Percentiles rank a stretch among this genome's conserved stretches.
Conservation (phyloP, 2,888 invertebrate genomes). For the Drosophila algonquin region DNA sequence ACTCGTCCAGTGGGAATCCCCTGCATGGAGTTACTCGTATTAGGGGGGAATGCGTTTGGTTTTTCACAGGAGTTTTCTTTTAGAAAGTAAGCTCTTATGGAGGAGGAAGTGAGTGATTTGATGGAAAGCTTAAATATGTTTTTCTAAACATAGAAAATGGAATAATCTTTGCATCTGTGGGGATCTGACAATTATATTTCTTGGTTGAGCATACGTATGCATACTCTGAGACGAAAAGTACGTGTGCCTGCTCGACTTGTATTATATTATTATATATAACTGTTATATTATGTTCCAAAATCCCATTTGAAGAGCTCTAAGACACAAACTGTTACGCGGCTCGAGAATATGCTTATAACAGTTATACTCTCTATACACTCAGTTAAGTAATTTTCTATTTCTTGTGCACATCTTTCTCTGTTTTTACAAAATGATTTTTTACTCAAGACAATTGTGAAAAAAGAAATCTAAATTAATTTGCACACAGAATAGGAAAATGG, state of each 20-base stretch:
- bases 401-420: no score
- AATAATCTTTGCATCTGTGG: background rate
- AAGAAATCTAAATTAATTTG: conserved; percentile 15
- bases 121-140: conserved; percentile 6
- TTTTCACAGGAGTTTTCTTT: conserved; percentile 16
- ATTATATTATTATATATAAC: no score
- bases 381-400: no score
- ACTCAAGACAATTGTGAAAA: background rate
- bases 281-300: no score
- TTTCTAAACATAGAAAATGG: background rate
- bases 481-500: conserved; percentile 2
- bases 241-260: no score
- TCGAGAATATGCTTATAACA: no score
- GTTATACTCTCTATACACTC: no score
- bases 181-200: background rate
- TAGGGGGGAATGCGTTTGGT: conserved; percentile 28
- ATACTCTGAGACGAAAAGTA: no score
- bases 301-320: no score
- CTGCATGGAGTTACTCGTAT: conserved; percentile 15
- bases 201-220: no score
- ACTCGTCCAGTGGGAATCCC: conserved; percentile 30
- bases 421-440: no score
- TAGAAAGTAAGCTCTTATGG: background rate
- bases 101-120: background rate
- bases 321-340: no score